Conservation (phyloP, 2,888 invertebrate species). For the Parelbella ahira region DNA sequence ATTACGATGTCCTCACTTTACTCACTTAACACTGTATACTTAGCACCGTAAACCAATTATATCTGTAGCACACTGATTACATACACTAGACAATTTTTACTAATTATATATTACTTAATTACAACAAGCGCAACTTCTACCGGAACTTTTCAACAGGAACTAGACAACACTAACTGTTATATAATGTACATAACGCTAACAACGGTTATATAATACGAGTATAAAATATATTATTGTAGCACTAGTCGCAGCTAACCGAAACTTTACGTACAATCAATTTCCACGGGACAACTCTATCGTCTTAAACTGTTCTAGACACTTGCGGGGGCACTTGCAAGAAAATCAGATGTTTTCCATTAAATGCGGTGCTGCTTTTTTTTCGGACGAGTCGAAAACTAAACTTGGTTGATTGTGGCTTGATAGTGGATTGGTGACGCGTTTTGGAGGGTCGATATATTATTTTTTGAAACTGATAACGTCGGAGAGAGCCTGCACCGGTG, state of each 20-base stretch:
- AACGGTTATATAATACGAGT: conserved; percentile 30
- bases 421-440: no score
- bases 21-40: no score
- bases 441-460: conserved; percentile 38
- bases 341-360: conserved; percentile 24
- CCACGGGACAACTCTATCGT: conserved; percentile 55
- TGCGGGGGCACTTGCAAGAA: conserved; percentile 48
- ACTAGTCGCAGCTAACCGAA: conserved; percentile 62
- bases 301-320: conserved; percentile 40
- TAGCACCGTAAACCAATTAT: no score
- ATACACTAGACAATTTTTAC: background rate
- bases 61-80: no score
- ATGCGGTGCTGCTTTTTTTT: conserved; percentile 1
- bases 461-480: conserved; percentile 52
- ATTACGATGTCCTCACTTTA: conserved; percentile 13
- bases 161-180: conserved; percentile 24
- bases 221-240: conserved; percentile 28
- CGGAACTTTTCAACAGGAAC: conserved; percentile 47
- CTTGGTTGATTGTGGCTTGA: conserved; percentile 13
- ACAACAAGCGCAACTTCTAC: conserved; percentile 15
- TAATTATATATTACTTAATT: conserved; percentile 8
- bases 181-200: no score
- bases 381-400: conserved; percentile 28
- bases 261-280: conserved; percentile 52
- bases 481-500: conserved; percentile 69